Conservation (phyloP, 2,113 vertebrate genomes). For the Nematolebias whitei region DNA sequence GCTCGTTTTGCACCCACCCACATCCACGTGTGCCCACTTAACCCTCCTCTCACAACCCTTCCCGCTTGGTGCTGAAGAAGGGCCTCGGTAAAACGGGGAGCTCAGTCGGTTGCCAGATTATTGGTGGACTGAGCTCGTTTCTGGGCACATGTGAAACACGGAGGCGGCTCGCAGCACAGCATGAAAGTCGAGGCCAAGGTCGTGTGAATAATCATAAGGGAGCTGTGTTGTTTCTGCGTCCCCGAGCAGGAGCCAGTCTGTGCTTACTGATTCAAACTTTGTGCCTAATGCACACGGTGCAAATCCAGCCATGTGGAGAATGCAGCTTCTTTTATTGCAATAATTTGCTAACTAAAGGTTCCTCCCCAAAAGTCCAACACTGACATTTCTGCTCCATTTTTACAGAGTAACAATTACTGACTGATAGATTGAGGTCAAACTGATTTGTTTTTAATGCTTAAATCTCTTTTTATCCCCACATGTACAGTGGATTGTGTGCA, state of each 20-base stretch:
- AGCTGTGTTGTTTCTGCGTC: constrained; percentile 27
- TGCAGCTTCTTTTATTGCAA: not conserved
- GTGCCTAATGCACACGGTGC: not conserved
- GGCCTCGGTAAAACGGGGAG: constrained; percentile 41
- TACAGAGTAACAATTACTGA: not conserved
- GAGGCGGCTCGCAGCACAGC: constrained; percentile 19
- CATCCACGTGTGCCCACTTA: constrained; percentile 55
- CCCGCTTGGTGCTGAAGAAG: constrained; percentile 45
- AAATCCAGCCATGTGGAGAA: not conserved
- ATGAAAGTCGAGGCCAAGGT: constrained; percentile 64
- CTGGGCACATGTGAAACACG: constrained; percentile 46
- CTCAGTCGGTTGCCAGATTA: constrained; percentile 37
- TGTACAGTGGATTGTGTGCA: not conserved
- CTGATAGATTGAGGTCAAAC: constrained; percentile 25
- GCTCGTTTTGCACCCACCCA: constrained; percentile 65
- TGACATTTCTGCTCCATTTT: not conserved
- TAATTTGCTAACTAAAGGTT: constrained; percentile 6
- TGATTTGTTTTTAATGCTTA: constrained; percentile 16
- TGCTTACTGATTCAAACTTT: constrained; percentile 3
- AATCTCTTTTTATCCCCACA: constrained; percentile 10
- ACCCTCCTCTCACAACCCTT: constrained; percentile 16
- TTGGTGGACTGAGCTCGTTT: constrained; percentile 46
- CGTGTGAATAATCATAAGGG: constrained; percentile 51
- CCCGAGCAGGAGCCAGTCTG: constrained; percentile 8
- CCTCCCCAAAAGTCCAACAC: not conserved